Percentiles rank a stretch among this genome's conserved stretches.
phyloP scores from a whole-genome alignment of 2,113 vertebrate genomes.

The human (Homo sapiens) region DNA sequence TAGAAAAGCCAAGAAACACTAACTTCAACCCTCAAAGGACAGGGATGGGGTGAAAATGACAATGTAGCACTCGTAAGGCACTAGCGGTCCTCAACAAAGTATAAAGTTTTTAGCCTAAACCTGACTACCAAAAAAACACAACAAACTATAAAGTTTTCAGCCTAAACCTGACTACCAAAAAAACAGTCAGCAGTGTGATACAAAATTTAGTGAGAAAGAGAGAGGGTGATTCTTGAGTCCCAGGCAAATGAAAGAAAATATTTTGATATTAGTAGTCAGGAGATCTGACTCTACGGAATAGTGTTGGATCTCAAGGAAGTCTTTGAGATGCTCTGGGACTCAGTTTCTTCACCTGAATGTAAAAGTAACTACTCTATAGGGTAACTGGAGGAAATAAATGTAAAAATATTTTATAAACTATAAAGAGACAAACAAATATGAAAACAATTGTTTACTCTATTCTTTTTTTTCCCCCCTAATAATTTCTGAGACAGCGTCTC shows the following conservation, averaged over 20 bases:
- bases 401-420: slow-evolving; percentile 13
- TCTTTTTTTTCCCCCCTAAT: too few relatives aligned
- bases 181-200: not conserved
- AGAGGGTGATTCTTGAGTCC: not conserved
- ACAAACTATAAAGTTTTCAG: slow-evolving; percentile 6
- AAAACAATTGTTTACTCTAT: not conserved
- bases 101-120: not conserved
- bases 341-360: not conserved
- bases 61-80: not conserved
- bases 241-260: not conserved
- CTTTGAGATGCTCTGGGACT: not conserved
- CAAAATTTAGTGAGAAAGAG: not conserved
- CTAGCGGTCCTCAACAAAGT: not conserved
- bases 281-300: not conserved
- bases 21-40: slow-evolving; percentile 38
- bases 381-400: not conserved
- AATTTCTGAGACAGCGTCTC: too few relatives aligned
- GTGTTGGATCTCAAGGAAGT: not conserved
- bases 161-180: not conserved
- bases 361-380: slow-evolving; percentile 14
- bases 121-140: not conserved
- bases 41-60: slow-evolving; percentile 15
- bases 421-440: not conserved
- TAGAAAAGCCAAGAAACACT: slow-evolving; percentile 38
- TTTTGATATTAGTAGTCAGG: not conserved